Base-by-base conservation (phyloP, 2,888 invertebrate species). In the Helobdella robusta region DNA sequence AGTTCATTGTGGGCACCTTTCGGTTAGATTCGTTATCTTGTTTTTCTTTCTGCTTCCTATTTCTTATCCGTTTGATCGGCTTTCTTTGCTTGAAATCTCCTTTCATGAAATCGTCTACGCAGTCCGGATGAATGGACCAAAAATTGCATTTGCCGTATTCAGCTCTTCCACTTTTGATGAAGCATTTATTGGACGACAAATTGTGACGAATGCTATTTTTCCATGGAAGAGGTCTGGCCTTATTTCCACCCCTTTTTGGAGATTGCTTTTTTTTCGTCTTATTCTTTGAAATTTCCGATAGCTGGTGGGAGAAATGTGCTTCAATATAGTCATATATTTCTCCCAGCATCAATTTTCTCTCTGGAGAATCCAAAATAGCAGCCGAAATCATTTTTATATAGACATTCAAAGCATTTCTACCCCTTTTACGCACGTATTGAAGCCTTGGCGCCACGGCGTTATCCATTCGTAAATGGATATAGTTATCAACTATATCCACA, bases 101-200 rank as follows among this genome's bases (percentile, higher is more conserved):
- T 25, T 40, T 32, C 46, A 18, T 20, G 63, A 68, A 68, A n/a
- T 67, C 67, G 18, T 59, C 44, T 18, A 65, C 18, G 62, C 68
- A 68, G 0, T 68, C 68, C 8, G 67, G 61, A 62, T 65, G 64
- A 6, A 68, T 56, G 23, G 52, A 20, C 97, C 97, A 97, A 76
- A 91, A 97, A 78, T 95, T 93, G 0, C 95, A 95, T 79, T 97
- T 93, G 0, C 95, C 97, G 78, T 95, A 95, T 0, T 75, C 77
- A 3, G 75, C 73, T 11, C 77, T 67, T 1, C 76, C 78, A n/a
- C 70, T 70, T 67, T 78, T 78, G 35, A 77, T 71, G 69, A 78
- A 78, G 65, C 78, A 78, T 64, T 77, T 77, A 66, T 77, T 78
- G 2, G 77, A 70, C 5, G 76, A 76, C 32, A 78, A 72, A 65